A percentile compares a stretch with the other conserved stretches of the same genome.
phyloP scores from a whole-genome alignment of 2,113 vertebrate genomes.

The Callorhinus ursinus region DNA sequence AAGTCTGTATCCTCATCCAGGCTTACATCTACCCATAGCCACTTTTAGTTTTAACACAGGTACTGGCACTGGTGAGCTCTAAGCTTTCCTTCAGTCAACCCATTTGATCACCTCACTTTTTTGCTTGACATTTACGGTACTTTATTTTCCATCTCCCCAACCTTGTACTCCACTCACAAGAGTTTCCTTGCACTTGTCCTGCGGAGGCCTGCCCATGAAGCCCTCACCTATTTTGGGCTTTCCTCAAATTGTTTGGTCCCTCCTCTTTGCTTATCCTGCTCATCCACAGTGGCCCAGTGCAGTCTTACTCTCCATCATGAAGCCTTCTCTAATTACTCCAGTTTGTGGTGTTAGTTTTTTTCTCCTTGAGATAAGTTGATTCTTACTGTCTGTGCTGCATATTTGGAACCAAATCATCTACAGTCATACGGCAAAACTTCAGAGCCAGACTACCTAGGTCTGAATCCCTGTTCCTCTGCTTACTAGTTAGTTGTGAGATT shows the following conservation, averaged over 20 bases:
- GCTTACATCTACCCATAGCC: not conserved
- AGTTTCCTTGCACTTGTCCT: not conserved
- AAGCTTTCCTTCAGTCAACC: not conserved
- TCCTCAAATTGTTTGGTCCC: not conserved
- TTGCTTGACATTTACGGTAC: not conserved
- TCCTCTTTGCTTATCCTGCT: not conserved
- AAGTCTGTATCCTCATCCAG: not conserved
- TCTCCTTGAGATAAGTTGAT: not conserved
- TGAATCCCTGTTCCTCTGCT: not conserved
- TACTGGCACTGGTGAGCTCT: not conserved
- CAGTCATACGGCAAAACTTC: not conserved
- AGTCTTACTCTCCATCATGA: not conserved
- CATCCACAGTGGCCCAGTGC: not conserved
- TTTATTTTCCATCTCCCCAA: not conserved
- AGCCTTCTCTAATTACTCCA: not conserved
- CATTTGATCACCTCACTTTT: not conserved
- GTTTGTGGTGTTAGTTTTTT: not conserved
- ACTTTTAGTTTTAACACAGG: not conserved
- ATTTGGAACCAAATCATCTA: not conserved
- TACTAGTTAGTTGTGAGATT: not conserved
- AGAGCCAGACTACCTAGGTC: not conserved
- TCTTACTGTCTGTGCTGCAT: not conserved
- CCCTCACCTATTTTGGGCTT: not conserved
- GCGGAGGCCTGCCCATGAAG: not conserved
- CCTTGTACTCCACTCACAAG: not conserved